These are phyloP conservation scores for Australoheros scitulus DNA, from an alignment of 2,113 vertebrate species.

Conservation along the genomic window DNA sequence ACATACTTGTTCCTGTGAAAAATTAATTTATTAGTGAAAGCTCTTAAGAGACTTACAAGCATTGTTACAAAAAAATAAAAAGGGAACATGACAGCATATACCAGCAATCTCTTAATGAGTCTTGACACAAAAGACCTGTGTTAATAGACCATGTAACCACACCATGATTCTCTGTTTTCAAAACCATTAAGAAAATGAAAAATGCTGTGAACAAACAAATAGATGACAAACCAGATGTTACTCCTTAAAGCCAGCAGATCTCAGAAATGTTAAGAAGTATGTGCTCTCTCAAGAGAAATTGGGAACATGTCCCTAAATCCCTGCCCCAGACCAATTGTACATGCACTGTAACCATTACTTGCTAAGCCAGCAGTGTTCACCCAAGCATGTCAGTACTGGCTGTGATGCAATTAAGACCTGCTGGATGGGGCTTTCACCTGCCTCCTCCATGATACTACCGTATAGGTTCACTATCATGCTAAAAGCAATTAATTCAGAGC, in stretches of 20 bases:
- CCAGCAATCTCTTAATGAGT: neutral
- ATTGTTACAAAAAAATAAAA: neutral
- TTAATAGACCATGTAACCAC: neutral
- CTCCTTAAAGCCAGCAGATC: neutral
- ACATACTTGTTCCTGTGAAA: neutral
- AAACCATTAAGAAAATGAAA: neutral
- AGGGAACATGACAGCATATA: neutral
- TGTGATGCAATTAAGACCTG: slow-evolving; percentile 56
- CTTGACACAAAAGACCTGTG: neutral
- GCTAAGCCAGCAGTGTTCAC: slow-evolving; percentile 42
- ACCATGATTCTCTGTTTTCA: neutral
- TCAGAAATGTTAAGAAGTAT: neutral
- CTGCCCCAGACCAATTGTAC: slow-evolving; percentile 7
- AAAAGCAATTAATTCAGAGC: neutral
- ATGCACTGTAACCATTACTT: slow-evolving; percentile 35
- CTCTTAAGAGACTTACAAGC: neutral
- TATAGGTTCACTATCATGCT: slow-evolving; percentile 32
- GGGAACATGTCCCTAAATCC: neutral
- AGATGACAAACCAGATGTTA: neutral
- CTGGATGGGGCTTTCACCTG: slow-evolving; percentile 48
- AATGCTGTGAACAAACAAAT: neutral
- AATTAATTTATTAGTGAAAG: neutral
- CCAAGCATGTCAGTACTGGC: slow-evolving; percentile 32
- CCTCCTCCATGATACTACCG: slow-evolving; percentile 19
- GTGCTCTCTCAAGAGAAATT: slow-evolving; percentile 6